Evolutionary conservation across 2,113 vertebrate genomes (phyloP).

Genomic region (Aleadryas rufinucha): DNA sequence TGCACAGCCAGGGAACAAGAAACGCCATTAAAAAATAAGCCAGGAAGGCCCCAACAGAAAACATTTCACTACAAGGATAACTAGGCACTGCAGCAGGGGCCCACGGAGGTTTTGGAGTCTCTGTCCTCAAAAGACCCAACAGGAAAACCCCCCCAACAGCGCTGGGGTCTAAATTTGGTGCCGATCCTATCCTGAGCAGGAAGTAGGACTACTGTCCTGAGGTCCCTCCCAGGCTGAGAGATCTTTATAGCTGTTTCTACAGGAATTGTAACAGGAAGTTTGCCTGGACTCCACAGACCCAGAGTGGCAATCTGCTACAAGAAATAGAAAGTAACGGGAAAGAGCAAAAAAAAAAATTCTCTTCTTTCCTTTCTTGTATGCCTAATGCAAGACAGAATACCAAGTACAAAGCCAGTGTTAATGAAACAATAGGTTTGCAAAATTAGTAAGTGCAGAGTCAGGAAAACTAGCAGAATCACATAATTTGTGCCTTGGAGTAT

Average conservation of each 20-base stretch:
- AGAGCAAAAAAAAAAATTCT: not conserved
- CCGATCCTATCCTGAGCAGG: not conserved
- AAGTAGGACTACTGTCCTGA: not conserved
- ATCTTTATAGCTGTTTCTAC: not conserved
- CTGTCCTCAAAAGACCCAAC: not conserved
- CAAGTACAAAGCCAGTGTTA: not conserved
- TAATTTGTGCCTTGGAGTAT: not conserved
- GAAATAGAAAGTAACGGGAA: not conserved
- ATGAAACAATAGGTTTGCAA: not conserved
- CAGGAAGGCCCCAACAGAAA: not conserved
- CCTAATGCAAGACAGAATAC: not conserved
- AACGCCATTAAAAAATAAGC: not conserved
- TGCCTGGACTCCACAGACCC: not conserved
- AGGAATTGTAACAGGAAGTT: not conserved
- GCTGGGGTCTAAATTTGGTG: not conserved
- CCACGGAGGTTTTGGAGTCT: not conserved
- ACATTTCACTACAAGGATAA: not conserved
- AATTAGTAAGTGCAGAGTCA: slow-evolving; percentile 21
- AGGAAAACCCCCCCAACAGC: not conserved
- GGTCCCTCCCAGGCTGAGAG: not conserved
- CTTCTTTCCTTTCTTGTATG: not conserved
- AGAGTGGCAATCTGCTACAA: not conserved
- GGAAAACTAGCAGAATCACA: not conserved
- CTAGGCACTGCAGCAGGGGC: not conserved
- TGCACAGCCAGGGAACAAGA: not conserved